Percentiles rank a stretch among this genome's conserved stretches.
Evolutionary conservation across 2,113 vertebrate species (phyloP).

Genomic region (Ictalurus furcatus): DNA sequence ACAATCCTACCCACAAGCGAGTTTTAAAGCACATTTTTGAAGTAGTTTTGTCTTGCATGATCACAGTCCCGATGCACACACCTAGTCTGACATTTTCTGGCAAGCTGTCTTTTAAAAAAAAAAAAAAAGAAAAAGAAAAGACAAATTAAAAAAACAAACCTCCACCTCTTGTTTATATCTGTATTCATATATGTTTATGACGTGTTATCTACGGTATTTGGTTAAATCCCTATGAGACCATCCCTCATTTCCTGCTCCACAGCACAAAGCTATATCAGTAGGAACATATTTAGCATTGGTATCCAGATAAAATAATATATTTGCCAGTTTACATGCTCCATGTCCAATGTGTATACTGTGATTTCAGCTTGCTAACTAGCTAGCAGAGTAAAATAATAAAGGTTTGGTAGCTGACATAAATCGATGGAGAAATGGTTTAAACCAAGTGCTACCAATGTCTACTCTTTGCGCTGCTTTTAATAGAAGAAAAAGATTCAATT

Average conservation of each 20-base stretch:
- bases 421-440: background rate
- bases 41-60: background rate
- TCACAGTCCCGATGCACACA: background rate
- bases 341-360: background rate
- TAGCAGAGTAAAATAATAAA: background rate
- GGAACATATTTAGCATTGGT: background rate
- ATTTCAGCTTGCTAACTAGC: background rate
- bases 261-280: background rate
- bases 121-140: no score
- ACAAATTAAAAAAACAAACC: background rate
- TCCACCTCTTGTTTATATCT: background rate
- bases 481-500: background rate
- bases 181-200: background rate
- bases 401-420: background rate
- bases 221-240: background rate
- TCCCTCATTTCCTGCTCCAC: background rate
- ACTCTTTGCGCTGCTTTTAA: background rate
- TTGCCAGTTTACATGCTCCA: background rate
- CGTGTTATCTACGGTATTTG: background rate
- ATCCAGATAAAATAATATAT: background rate
- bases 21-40: background rate
- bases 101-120: no score
- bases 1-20: no score
- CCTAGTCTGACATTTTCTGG: background rate
- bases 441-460: background rate